A percentile compares a stretch with the other conserved stretches of the same genome.
phyloP scores from a whole-genome alignment of 2,113 vertebrate genomes.

The Nerophis lumbriciformis region DNA sequence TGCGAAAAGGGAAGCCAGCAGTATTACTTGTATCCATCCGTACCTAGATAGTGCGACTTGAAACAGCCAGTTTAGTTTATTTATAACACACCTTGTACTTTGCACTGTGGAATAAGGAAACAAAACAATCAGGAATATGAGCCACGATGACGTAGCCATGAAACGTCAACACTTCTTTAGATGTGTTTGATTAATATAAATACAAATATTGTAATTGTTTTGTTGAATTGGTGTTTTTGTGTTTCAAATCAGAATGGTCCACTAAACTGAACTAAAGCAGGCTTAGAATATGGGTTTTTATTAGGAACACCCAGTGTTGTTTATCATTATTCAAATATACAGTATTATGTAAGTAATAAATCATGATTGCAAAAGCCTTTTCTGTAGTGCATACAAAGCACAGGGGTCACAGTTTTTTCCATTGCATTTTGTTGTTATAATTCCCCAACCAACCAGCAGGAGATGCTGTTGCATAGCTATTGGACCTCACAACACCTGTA shows the following conservation, averaged over 20 bases:
- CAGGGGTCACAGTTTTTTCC: not conserved
- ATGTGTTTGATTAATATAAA: not conserved
- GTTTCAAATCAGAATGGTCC: not conserved
- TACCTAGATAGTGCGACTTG: no score
- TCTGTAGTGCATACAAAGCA: no score
- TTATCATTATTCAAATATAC: no score
- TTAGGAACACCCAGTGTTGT: no score
- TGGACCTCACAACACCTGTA: slow-evolving; percentile 26
- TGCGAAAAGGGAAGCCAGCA: no score
- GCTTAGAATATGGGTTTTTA: no score
- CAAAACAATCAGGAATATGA: not conserved
- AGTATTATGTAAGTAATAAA: no score
- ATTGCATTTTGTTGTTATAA: slow-evolving; percentile 24
- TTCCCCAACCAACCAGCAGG: slow-evolving; percentile 52
- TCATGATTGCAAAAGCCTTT: no score
- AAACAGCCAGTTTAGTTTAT: not conserved
- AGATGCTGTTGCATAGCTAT: slow-evolving; percentile 51
- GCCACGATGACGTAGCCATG: not conserved
- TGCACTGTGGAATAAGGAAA: not conserved
- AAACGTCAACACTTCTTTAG: not conserved
- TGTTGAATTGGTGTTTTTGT: not conserved
- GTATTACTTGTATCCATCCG: not conserved
- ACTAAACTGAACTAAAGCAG: no score
- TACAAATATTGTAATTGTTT: not conserved
- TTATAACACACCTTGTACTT: not conserved